These are phyloP conservation scores for Lordiphosa mommai DNA, from an alignment of 1,140 invertebrate species.

Conservation along the genomic window DNA sequence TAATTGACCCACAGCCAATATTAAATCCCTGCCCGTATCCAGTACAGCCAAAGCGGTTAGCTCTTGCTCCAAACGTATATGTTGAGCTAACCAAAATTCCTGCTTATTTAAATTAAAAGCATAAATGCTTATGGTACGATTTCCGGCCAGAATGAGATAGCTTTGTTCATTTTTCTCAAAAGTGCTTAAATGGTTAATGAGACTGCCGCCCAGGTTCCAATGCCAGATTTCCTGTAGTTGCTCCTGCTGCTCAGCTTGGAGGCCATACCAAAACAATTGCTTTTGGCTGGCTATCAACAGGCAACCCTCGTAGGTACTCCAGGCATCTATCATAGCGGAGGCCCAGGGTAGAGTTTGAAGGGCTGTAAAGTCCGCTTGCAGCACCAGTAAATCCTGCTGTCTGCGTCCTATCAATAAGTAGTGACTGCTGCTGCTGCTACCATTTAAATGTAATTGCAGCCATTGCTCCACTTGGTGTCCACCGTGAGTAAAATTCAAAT, in stretches of 20 bases:
- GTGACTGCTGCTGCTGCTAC: constrained; percentile 12
- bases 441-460: constrained; percentile 49
- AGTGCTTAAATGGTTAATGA: constrained; percentile 21
- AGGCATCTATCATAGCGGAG: constrained; percentile 30
- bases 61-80: constrained; percentile 36
- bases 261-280: constrained; percentile 52
- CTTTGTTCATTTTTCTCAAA: constrained; percentile 43
- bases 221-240: constrained; percentile 36
- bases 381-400: constrained; percentile 24
- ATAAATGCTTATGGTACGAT: constrained; percentile 58
- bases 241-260: neutral
- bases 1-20: constrained; percentile 60
- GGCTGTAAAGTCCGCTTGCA: constrained; percentile 22
- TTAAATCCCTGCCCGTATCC: constrained; percentile 56
- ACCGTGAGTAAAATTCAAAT: constrained; percentile 39
- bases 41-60: constrained; percentile 46
- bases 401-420: constrained; percentile 49
- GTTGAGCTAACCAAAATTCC: constrained; percentile 70
- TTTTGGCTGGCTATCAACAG: constrained; percentile 35
- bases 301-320: constrained; percentile 49
- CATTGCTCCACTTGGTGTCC: constrained; percentile 45
- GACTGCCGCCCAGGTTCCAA: constrained; percentile 38
- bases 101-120: constrained; percentile 37
- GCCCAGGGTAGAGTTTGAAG: constrained; percentile 10
- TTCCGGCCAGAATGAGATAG: constrained; percentile 33